Base-by-base conservation (phyloP, 2,113 vertebrate species). In the Ceyx margarethae region DNA sequence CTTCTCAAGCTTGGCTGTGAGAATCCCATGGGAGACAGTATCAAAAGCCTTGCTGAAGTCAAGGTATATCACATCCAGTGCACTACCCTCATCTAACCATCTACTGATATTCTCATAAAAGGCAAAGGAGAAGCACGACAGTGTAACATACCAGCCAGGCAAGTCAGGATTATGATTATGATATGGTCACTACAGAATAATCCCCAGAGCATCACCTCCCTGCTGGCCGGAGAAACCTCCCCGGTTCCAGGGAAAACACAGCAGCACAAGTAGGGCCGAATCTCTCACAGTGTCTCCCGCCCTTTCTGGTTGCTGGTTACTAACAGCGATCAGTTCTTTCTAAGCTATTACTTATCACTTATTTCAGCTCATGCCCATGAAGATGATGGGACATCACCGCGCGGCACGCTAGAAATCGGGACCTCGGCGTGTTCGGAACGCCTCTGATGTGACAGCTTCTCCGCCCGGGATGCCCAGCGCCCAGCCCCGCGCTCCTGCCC, bases 361-460 rank as follows among this genome's bases (percentile, higher is more conserved):
- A 28, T 13, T 81, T 48, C 8, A 67, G 19, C 26, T 43, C 21
- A 5, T 26, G 15, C 5, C 5, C 10, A 9, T 42, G 22, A 37
- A 7, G 35, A 10, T 4, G 4, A 23, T 19, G 50, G 37, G 37
- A 29, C 45, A 60, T 22, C 19, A 43, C 1, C 7, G 17, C 14
- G 25, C 35, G 5, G 16, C 29, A 16, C 0, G 16, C 29, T 2
- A 11, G 25, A 1, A 56, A 11, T 8, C 14, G 15, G 45, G 19
- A 12, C 31, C 65, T 3, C 13, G 28, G 11, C 1, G 1, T 0
- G 31, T 15, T 22, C 37, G 0, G 0, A 72, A 12, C 7, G n/a
- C 16, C 6, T 1, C 15, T 5, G 18, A 20, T 23, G 18, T 14
- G 40, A n/a, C 54, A 46, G 2, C 7, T 18, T 8, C n/a, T 9